Evolutionary conservation across 2,888 invertebrate genomes (phyloP).

Genomic region (Tenthredo amoena): DNA sequence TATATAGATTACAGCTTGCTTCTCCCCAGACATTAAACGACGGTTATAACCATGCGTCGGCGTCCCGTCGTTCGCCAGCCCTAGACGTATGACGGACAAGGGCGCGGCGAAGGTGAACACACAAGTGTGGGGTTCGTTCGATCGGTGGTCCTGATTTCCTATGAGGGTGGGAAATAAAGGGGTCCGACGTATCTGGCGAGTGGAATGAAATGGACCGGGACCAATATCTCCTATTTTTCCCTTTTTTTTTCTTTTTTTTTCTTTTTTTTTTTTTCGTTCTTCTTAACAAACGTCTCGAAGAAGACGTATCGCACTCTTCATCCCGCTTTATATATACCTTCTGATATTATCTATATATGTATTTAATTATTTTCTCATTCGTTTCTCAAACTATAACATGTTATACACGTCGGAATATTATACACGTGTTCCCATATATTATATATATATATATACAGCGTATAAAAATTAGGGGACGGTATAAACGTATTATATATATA

Average conservation of each 20-base stretch:
- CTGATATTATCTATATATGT: background rate
- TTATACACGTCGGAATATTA: too few species aligned
- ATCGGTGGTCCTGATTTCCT: conserved; percentile 19
- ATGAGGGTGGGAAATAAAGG: background rate
- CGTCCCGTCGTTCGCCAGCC: background rate
- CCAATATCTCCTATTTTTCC: background rate
- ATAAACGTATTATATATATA: background rate
- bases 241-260: background rate
- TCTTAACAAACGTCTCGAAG: too few species aligned
- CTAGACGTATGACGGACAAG: conserved; percentile 34
- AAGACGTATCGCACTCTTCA: too few species aligned
- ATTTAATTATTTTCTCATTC: too few species aligned
- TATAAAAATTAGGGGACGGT: background rate
- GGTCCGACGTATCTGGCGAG: background rate
- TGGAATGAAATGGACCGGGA: background rate
- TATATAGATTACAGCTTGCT: too few species aligned
- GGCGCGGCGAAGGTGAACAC: conserved; percentile 39
- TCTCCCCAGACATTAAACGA: too few species aligned
- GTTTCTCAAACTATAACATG: too few species aligned
- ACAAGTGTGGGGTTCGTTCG: conserved; percentile 14
- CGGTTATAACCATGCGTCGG: background rate
- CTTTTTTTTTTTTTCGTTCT: too few species aligned
- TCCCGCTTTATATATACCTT: background rate
- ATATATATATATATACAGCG: background rate
- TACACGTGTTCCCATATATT: too few species aligned